Evolutionary conservation across 1,140 invertebrate genomes (phyloP).

Genomic region (Ooceraea biroi): DNA sequence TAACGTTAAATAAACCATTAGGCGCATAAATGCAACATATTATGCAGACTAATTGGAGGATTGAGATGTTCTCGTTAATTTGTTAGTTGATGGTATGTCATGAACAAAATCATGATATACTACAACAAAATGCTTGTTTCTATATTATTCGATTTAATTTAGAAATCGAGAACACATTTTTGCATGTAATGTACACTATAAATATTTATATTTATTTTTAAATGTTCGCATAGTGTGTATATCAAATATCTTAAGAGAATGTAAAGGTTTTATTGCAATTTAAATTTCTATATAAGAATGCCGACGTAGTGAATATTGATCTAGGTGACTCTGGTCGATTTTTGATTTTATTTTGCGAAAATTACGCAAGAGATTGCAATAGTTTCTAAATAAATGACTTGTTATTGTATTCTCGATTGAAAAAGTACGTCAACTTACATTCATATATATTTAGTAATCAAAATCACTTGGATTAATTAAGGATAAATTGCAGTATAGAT

Average conservation of each 20-base stretch:
- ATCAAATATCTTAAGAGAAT: conserved; percentile 59
- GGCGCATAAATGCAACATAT: conserved; percentile 21
- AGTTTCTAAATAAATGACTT: neutral
- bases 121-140: conserved; percentile 58
- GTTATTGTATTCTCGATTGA: neutral
- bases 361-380: neutral
- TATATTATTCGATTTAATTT: conserved; percentile 67
- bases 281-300: conserved; percentile 38
- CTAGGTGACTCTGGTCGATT: conserved; percentile 17
- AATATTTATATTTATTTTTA: conserved; percentile 73
- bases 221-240: conserved; percentile 51
- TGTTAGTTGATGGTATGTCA: conserved; percentile 49
- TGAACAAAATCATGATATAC: conserved; percentile 49
- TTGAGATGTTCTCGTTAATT: conserved; percentile 49
- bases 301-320: conserved; percentile 28
- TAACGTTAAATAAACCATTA: conserved; percentile 2
- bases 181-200: conserved; percentile 67
- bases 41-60: conserved; percentile 50
- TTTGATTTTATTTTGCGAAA: neutral
- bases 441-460: neutral
- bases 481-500: conserved; percentile 63
- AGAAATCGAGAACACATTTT: conserved; percentile 56
- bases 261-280: conserved; percentile 61
- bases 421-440: neutral
- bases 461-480: conserved; percentile 17